Percentiles rank a stretch among this genome's conserved stretches.
These are phyloP conservation scores for Lerista edwardsae DNA, from an alignment of 2,797 vertebrate species.

Conservation along the genomic window DNA sequence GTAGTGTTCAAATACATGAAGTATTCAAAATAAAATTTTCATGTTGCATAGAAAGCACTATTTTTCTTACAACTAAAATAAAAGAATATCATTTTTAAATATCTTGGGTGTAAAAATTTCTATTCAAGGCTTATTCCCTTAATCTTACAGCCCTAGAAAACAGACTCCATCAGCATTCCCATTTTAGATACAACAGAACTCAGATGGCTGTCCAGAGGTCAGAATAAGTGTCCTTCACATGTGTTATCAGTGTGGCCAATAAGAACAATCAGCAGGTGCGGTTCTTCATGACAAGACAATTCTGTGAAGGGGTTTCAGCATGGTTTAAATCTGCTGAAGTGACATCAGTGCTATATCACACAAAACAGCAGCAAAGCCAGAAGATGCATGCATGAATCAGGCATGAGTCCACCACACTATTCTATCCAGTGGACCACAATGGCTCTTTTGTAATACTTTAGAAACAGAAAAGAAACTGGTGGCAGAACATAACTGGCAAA, in stretches of 20 bases:
- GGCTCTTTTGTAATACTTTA: too few relatives aligned
- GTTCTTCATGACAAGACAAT: neutral
- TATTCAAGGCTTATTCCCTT: neutral
- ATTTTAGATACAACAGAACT: neutral
- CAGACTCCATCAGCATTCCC: neutral
- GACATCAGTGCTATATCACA: neutral
- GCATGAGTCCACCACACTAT: too few relatives aligned
- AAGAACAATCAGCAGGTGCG: neutral
- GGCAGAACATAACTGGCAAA: neutral
- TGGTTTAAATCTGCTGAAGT: neutral
- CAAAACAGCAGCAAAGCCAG: neutral
- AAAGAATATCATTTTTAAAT: neutral
- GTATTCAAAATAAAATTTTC: neutral
- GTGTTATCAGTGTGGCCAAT: neutral
- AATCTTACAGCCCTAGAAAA: neutral
- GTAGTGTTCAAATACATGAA: neutral
- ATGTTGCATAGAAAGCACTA: neutral
- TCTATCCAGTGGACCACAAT: too few relatives aligned
- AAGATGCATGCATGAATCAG: too few relatives aligned
- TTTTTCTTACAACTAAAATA: constrained; percentile 8
- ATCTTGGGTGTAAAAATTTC: neutral
- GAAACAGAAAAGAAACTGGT: neutral
- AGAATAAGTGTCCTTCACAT: neutral
- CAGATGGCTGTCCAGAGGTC: neutral
- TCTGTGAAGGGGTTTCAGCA: neutral